Evolutionary conservation across 2,888 invertebrate genomes (phyloP), one percentile per base, ranked within the genome.

Genomic region (Oscheius myriophilus): DNA sequence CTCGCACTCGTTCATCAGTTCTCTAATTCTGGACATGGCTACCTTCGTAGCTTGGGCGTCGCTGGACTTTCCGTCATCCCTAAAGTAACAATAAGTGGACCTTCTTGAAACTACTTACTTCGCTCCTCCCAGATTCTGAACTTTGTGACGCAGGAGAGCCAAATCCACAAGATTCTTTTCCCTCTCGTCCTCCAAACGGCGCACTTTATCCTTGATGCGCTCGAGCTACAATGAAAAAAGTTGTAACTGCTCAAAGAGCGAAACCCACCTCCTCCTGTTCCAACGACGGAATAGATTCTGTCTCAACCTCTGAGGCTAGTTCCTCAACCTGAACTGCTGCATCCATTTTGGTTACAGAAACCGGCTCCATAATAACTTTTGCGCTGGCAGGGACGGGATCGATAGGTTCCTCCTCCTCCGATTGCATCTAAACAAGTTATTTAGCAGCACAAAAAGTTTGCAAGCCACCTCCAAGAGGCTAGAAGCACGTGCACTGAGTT

Each of bases 141-240:
- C n/a, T 45, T 68, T 71, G 23, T 51, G 64, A 26, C 51, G 64
- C 39, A 75, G 39, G 2, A 79, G 68, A 7, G 74, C 69, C 33
- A 71, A 62, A 39, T 79, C 79, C 6, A 79, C 59, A 18, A 71
- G 63, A 12, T 71, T 70, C 12, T 59, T 66, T 21, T 79, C 79
- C 11, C 70, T 62, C 43, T 76, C 75, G 39, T 68, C 67, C 41
- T 75, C 74, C 12, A 77, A 57, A 52, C 67, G 59, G 12, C 51
- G 6, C 2, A 72, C 54, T 11, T 57, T 58, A 12, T 51, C 42
- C 16, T 53, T 52, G 14, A 72, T 55, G 33, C 25, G 61, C 9
- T 11, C 16, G n/a, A 61, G 46, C 58, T 58, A 26, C 3, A 39
- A 25, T 9, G 16, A 45, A 42, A 45, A 33, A 54, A 16, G 49